Conservation (phyloP, 1,140 invertebrate genomes). For the Drosophila navojoa region DNA sequence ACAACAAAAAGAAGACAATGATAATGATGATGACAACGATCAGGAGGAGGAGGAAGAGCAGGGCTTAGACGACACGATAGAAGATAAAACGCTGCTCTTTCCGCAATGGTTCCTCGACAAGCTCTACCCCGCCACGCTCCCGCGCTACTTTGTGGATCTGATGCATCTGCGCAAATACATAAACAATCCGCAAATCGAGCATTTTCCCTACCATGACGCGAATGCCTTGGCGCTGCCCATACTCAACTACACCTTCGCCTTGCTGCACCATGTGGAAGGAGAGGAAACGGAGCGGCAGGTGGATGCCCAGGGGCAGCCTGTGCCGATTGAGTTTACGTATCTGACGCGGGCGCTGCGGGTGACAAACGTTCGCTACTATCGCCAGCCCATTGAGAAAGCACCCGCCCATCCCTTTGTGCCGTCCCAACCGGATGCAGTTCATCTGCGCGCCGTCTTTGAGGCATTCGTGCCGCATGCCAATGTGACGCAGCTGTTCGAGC, state of each 20-base stretch:
- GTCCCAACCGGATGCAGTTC: conserved; percentile 49
- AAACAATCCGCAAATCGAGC: conserved; percentile 90
- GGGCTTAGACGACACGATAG: conserved; percentile 35
- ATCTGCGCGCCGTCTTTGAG: conserved; percentile 79
- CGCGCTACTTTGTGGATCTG: conserved; percentile 88
- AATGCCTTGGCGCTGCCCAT: conserved; percentile 87
- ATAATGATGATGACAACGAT: conserved; percentile 6
- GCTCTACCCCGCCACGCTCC: conserved; percentile 86
- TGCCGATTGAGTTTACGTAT: conserved; percentile 70
- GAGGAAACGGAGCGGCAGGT: conserved; percentile 17
- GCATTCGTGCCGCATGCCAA: conserved; percentile 61
- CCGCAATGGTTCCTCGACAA: conserved; percentile 88
- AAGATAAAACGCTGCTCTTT: conserved; percentile 75
- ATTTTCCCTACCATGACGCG: conserved; percentile 86
- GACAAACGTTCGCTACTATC: conserved; percentile 63
- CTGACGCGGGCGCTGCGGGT: conserved; percentile 76
- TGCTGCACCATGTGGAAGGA: conserved; percentile 85
- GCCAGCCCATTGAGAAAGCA: conserved; percentile 47
- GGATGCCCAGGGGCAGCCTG: conserved; percentile 36
- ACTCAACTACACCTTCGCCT: conserved; percentile 87
- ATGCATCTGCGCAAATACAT: conserved; percentile 87
- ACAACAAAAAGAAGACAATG: conserved; percentile 9
- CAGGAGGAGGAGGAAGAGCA: conserved; percentile 24
- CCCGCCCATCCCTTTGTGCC: conserved; percentile 53
- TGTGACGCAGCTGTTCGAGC: conserved; percentile 56